Percentiles rank a stretch among this genome's conserved stretches.
Conservation (phyloP, 2,113 vertebrate species). For the Tragelaphus buxtoni region DNA sequence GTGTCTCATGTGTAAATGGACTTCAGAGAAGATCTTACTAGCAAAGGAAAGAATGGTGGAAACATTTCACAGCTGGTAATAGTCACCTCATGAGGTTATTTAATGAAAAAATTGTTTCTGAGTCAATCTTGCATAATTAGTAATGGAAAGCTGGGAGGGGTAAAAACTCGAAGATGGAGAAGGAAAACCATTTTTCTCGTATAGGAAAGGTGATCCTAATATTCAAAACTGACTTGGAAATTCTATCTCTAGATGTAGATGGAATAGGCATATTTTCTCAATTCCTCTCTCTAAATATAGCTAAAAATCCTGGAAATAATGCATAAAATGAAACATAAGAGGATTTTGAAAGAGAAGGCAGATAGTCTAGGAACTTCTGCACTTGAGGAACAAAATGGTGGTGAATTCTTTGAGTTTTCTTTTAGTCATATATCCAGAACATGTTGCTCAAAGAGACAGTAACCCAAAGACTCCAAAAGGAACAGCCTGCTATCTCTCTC, state of each 20-base stretch:
- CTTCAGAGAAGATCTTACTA: constrained; percentile 28
- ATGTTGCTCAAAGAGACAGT: neutral
- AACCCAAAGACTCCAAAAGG: neutral
- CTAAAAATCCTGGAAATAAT: neutral
- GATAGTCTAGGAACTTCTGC: neutral
- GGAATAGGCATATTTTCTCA: neutral
- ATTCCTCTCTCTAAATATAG: neutral
- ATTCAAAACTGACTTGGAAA: neutral
- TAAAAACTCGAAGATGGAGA: neutral
- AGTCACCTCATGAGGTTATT: neutral
- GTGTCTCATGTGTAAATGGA: neutral
- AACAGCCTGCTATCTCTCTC: neutral
- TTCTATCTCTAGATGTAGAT: neutral
- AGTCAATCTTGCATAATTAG: neutral
- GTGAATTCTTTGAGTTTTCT: neutral
- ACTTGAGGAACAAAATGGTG: neutral
- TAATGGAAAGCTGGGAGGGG: neutral
- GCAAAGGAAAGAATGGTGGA: neutral
- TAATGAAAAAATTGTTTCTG: neutral
- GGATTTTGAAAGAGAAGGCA: neutral
- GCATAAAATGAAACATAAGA: neutral
- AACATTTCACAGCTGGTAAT: constrained; percentile 24
- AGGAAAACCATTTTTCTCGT: neutral
- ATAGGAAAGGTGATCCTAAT: neutral
- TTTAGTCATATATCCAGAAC: neutral